Evolutionary conservation across 2,797 vertebrate genomes (phyloP).

Genomic region (Chaetophractus vellerosus): DNA sequence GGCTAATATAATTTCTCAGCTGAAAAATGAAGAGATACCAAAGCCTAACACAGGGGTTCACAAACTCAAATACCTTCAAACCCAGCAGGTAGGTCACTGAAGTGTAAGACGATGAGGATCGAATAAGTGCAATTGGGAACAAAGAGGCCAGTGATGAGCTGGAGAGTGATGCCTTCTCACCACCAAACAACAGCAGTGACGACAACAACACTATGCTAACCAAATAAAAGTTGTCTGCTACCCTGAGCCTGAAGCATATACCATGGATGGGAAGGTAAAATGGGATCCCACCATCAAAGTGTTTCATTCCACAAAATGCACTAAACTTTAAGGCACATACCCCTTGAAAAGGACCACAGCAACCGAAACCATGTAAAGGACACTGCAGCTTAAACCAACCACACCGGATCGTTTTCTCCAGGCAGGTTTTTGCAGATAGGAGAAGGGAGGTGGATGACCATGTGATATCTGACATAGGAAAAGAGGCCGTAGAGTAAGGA

Average conservation of each 20-base stretch:
- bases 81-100: background rate
- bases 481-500: background rate
- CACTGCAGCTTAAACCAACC: background rate
- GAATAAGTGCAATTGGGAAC: background rate
- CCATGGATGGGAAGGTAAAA: background rate
- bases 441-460: background rate
- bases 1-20: background rate
- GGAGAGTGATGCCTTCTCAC: background rate
- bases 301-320: slow-evolving; percentile 8
- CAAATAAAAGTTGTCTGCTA: background rate
- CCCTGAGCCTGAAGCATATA: background rate
- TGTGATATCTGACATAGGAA: background rate
- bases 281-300: slow-evolving; percentile 16
- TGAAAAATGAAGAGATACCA: slow-evolving; percentile 23
- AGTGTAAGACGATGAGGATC: background rate
- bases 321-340: background rate
- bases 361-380: background rate
- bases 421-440: background rate
- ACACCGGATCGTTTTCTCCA: background rate
- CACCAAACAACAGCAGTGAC: background rate
- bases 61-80: background rate
- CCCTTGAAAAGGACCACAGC: background rate
- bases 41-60: background rate
- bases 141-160: background rate
- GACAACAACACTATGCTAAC: background rate